Evolutionary conservation across 2,797 vertebrate genomes (phyloP).

Genomic region (Spinus pinus): DNA sequence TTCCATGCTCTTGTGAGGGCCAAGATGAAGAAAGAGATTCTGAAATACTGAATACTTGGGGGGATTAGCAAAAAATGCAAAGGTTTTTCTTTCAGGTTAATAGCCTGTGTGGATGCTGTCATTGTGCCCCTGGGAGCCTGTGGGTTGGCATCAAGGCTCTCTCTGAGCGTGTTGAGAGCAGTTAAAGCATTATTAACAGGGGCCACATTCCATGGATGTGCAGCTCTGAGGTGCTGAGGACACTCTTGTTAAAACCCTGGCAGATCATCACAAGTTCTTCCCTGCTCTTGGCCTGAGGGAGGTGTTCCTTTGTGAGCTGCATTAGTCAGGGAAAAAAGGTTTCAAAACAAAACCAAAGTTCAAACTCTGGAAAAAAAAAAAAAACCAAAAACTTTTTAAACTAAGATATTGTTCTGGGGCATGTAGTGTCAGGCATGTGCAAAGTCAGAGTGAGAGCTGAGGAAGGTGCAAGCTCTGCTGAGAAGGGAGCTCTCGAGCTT

Average conservation of each 20-base stretch:
- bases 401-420: background rate
- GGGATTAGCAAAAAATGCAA: constrained; percentile 28
- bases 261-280: constrained; percentile 38
- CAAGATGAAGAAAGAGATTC: background rate
- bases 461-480: background rate
- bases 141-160: constrained; percentile 17
- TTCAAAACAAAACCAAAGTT: constrained; percentile 57
- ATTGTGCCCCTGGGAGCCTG: constrained; percentile 11
- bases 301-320: constrained; percentile 30
- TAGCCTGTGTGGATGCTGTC: constrained; percentile 3
- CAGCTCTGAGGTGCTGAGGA: constrained; percentile 21
- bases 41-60: background rate
- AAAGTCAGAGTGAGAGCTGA: background rate
- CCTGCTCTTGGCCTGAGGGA: constrained; percentile 16
- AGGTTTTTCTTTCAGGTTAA: constrained; percentile 32
- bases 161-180: constrained; percentile 15
- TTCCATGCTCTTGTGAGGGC: background rate
- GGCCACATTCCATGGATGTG: constrained; percentile 30
- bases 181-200: constrained; percentile 12
- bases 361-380: background rate
- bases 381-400: background rate
- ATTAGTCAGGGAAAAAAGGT: constrained; percentile 23
- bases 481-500: background rate
- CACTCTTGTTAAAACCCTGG: constrained; percentile 40
- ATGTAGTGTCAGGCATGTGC: background rate